Evolutionary conservation across 2,113 vertebrate species (phyloP).

Genomic region (Neotoma lepida): DNA sequence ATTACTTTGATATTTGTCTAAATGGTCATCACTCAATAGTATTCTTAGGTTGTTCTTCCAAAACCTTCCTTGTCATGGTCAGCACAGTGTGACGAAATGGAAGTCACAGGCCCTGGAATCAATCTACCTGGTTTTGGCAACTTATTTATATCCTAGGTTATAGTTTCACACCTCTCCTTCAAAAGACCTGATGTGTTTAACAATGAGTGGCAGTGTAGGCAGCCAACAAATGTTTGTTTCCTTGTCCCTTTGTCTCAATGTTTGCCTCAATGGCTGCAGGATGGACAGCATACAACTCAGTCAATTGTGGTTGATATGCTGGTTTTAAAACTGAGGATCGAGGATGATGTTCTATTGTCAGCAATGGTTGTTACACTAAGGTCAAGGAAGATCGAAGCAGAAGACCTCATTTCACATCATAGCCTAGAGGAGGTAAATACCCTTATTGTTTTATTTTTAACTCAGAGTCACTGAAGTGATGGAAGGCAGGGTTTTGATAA

Average conservation of each 20-base stretch:
- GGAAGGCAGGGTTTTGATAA: not conserved
- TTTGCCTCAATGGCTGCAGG: not conserved
- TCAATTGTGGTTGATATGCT: not conserved
- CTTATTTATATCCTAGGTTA: not conserved
- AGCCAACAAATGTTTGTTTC: not conserved
- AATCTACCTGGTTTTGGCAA: not conserved
- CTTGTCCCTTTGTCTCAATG: not conserved
- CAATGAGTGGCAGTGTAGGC: not conserved
- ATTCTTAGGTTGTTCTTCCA: not conserved
- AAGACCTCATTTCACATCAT: not conserved
- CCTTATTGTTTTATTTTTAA: not conserved
- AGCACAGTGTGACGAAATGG: not conserved
- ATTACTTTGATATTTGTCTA: not conserved
- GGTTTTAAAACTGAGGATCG: not conserved
- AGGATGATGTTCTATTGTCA: not conserved
- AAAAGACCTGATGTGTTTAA: not conserved
- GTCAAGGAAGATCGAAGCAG: not conserved
- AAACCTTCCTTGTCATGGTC: not conserved
- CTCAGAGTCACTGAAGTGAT: not conserved
- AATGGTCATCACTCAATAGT: not conserved
- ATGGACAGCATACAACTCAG: accelerated
- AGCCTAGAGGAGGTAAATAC: not conserved
- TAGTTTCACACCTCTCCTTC: not conserved
- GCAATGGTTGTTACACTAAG: not conserved
- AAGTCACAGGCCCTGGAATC: not conserved